Base-by-base conservation (phyloP, 1,140 invertebrate genomes). In the Lepidotrigona ventralis region DNA sequence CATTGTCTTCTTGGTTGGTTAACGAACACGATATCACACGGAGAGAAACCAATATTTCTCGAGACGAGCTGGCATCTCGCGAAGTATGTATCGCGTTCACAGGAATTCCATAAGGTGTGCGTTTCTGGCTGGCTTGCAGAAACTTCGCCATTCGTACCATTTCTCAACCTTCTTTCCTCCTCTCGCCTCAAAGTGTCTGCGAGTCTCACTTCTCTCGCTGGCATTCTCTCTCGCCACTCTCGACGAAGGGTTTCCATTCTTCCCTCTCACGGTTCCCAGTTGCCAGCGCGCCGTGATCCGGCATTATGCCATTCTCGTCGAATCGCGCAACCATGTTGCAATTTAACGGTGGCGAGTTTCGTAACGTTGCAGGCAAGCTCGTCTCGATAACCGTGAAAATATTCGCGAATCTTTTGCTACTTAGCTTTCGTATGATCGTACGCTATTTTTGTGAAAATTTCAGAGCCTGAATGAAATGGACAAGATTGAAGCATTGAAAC, bases 51-150 rank as follows among this genome's bases (percentile, higher is more conserved):
- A 39, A 76, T 81, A 66, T 78, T 83, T 64, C 56, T 66, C 54
- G 39, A 46, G 39, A 8, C 39, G 39, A 46, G 46, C 21, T 69
- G 56, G 63, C 72, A 73, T 39, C 56, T 53, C 39, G 68, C 69
- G 58, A 72, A 8, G 6, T 46, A 46, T 46, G 82, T 75, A 85
- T 76, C 63, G 71, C 86, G 68, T 85, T 85, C 72, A 68, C 79
- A 46, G 26, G 83, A 83, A 88, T 87, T 83, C 80, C 77, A 80
- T 68, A 63, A 80, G 56, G 39, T 80, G 75, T 77, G 29, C 74
- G 75, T 51, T 19, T n/a, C 23, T 66, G 60, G 15, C 53, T 33
- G n/a, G 70, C 53, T 58, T 82, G 69, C 79, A 71, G 85, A n/a
- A n/a, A n/a, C 72, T 74, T 73, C 73, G 64, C 23, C 23, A 80